Base-by-base conservation (phyloP, 2,888 invertebrate genomes). In the Ectemnius cavifrons region DNA sequence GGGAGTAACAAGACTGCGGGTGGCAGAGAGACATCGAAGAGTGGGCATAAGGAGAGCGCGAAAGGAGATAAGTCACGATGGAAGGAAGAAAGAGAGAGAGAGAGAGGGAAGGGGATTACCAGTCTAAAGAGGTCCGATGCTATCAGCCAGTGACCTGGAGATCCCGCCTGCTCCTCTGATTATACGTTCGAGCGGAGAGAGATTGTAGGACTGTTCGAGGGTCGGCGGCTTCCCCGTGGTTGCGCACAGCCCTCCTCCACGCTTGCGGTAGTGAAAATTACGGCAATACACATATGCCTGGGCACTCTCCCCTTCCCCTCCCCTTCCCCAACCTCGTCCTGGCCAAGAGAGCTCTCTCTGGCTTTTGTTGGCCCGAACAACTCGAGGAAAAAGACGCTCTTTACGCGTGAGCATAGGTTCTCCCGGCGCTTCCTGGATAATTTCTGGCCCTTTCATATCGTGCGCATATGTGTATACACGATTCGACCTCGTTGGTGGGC, bases 381-480 rank as follows among this genome's bases (percentile, higher is more conserved):
- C 67, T 75, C 68, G 62, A 67, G 71, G 37, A 37, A 70, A 80
- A 82, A 83, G 81, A 85, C 78, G 75, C 77, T 79, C 77, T 82
- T 77, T 78, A 65, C 70, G 74, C 76, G 67, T 74, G 80, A 86
- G 81, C 82, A 81, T 79, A 77, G 79, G 73, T 80, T 81, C 52
- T 57, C 37, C 64, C 72, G 62, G 73, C 72, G 75, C 74, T 84
- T 86, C 81, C 84, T 76, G 84, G 80, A 82, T 87, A 86, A 85
- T 87, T 86, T 79, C 63, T 82, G 79, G 61, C 75, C 75, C 80
- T 79, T 82, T 85, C 80, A 74, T 79, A 70, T 66, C 71, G 71
- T 73, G 71, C 71, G 37, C 8, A 2, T 3, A 8, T 37, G 59
- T 71, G 37, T 37, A 11, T 37, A 61, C 71, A 74, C 72, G 78